Percentiles rank a stretch among this genome's conserved stretches.
phyloP scores from a whole-genome alignment of 2,113 vertebrate genomes.

The Ceyx cyanopectus region DNA sequence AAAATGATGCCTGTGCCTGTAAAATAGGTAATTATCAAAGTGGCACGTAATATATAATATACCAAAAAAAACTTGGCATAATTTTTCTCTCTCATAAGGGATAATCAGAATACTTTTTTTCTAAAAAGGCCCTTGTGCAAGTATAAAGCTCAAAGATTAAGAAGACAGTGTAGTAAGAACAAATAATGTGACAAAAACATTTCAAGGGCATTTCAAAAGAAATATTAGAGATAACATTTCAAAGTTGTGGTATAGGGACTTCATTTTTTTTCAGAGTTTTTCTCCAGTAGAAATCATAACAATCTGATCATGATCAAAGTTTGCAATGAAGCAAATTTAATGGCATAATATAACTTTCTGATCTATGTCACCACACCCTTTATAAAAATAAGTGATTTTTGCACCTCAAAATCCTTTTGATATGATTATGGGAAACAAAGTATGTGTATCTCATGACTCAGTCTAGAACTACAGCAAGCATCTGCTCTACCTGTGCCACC shows the following conservation, averaged over 20 bases:
- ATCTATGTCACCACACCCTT: background rate
- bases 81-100: background rate
- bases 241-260: background rate
- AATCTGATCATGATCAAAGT: slow-evolving; percentile 2
- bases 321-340: slow-evolving; percentile 3
- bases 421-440: background rate
- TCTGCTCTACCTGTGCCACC: background rate
- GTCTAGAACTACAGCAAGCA: background rate
- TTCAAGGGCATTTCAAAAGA: slow-evolving; percentile 42
- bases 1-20: background rate
- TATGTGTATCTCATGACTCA: background rate
- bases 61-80: background rate
- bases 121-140: background rate
- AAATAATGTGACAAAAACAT: slow-evolving; percentile 9
- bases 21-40: background rate
- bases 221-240: background rate
- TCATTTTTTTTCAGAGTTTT: slow-evolving; percentile 15
- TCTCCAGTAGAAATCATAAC: background rate
- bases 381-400: background rate
- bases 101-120: background rate
- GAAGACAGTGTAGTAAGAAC: background rate
- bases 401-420: background rate
- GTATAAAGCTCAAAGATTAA: background rate
- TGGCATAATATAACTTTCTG: background rate
- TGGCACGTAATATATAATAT: background rate